Percentiles rank a stretch among this genome's conserved stretches.
Evolutionary conservation across 2,797 vertebrate genomes (phyloP).

Genomic region (Limnodromus scolopaceus): DNA sequence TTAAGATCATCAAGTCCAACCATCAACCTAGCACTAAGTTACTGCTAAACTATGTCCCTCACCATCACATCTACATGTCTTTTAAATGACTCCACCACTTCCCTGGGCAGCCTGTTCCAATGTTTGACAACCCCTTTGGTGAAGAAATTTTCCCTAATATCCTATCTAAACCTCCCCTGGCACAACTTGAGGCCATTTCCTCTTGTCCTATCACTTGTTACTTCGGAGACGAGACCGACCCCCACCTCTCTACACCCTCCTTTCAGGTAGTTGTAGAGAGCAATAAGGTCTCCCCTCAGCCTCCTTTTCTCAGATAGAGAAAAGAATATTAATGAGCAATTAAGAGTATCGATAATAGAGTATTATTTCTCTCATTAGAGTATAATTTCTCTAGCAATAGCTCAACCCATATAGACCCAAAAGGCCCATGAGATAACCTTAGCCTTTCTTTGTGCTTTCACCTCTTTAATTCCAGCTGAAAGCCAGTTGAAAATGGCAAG

Average conservation of each 20-base stretch:
- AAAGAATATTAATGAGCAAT: neutral
- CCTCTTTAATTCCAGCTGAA: neutral
- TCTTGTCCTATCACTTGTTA: neutral
- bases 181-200: neutral
- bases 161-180: neutral
- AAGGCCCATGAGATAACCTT: neutral
- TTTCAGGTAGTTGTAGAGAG: neutral
- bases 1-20: neutral
- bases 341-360: neutral
- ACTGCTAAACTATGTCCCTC: neutral
- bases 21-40: neutral
- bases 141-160: neutral
- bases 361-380: neutral
- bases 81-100: neutral
- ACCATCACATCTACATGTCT: neutral
- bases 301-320: neutral
- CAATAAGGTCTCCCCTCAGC: neutral
- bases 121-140: neutral
- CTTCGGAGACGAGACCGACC: neutral
- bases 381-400: neutral
- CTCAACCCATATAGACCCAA: neutral
- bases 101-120: neutral
- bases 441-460: neutral
- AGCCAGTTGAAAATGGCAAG: neutral
- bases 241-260: neutral